A percentile compares a stretch with the other conserved stretches of the same genome.
Evolutionary conservation across 2,113 vertebrate species (phyloP).

Genomic region (Semicossyphus pulcher): DNA sequence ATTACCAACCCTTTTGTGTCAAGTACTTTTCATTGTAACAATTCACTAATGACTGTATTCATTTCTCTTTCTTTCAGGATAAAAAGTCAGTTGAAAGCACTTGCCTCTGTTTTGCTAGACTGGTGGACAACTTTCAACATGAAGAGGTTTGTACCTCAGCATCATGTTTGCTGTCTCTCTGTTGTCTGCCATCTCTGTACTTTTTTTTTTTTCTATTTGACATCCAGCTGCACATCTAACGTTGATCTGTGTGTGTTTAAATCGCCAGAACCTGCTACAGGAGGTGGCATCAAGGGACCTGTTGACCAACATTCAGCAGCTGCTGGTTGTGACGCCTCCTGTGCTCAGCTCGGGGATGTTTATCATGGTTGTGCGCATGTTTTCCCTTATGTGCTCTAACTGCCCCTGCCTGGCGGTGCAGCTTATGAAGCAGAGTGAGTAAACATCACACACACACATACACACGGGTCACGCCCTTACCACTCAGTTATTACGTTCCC

Average conservation of each 20-base stretch:
- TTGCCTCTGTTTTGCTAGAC: conserved; percentile 98
- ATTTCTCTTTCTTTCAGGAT: conserved; percentile 83
- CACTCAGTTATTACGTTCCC: neutral
- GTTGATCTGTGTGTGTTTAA: neutral
- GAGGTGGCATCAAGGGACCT: conserved; percentile 97
- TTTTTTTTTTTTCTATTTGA: neutral
- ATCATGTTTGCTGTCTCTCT: neutral
- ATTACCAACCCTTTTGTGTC: neutral
- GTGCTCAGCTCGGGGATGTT: conserved; percentile 99
- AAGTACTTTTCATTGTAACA: neutral
- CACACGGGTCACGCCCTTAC: neutral
- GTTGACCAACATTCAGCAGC: conserved; percentile 97
- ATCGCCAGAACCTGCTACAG: conserved; percentile 93
- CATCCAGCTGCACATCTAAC: neutral
- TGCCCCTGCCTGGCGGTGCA: conserved; percentile 97
- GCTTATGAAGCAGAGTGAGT: conserved; percentile 99
- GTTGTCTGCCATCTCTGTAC: neutral
- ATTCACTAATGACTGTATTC: neutral
- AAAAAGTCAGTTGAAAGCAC: conserved; percentile 99
- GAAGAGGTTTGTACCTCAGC: conserved; percentile 89
- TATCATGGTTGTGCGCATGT: conserved; percentile 99
- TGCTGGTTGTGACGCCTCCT: conserved; percentile 96
- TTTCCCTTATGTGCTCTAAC: conserved; percentile 99
- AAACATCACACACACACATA: neutral
- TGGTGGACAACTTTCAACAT: conserved; percentile 99